Evolutionary conservation across 2,113 vertebrate species (phyloP), one percentile per base, ranked within the genome.

Genomic region (Enhydra lutris): DNA sequence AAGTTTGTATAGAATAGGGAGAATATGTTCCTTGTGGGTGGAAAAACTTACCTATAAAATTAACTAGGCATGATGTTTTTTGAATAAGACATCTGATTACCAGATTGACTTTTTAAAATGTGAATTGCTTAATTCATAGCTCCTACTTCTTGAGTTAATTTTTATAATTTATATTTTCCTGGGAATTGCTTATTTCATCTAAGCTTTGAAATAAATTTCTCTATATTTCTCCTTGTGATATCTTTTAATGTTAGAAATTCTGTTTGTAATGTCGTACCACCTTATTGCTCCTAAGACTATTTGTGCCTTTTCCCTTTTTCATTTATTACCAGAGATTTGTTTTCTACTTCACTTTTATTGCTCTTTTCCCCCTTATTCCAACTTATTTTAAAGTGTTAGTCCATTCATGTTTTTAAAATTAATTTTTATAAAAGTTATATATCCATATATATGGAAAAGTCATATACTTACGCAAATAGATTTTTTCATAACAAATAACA

Each of bases 1-100:
- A 69, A 73, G 34, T 69, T 69, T n/a, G 17, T 65, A 65, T 65
- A 88, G 57, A 17, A 84, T 26, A 85, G 20, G 34, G 24, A 71
- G 34, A 85, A 29, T 94, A 52, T 63, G 21, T 81, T 55, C 55
- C 29, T 80, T 73, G 71, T 74, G 65, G 67, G 55, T 57, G 57
- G n/a, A 86, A 91, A 91, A 94, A 91, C 13, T 82, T 85, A 8
- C 21, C 67, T 82, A 59, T 63, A 88, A 87, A 82, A 91, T 87
- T 87, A 87, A 91, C 12, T 47, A 86, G 57, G 45, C 36, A 65
- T 59, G 34, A 71, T 59, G 24, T n/a, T 31, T 92, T 86, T 82
- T 81, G 61, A 86, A 86, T 73, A 86, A 84, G 5, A 80, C 29
- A 94, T 39, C 45, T 79, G 29, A 80, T 81, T 79, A n/a, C 26